Evolutionary conservation across 2,113 vertebrate genomes (phyloP).

Genomic region (Leucoraja erinaceus): DNA sequence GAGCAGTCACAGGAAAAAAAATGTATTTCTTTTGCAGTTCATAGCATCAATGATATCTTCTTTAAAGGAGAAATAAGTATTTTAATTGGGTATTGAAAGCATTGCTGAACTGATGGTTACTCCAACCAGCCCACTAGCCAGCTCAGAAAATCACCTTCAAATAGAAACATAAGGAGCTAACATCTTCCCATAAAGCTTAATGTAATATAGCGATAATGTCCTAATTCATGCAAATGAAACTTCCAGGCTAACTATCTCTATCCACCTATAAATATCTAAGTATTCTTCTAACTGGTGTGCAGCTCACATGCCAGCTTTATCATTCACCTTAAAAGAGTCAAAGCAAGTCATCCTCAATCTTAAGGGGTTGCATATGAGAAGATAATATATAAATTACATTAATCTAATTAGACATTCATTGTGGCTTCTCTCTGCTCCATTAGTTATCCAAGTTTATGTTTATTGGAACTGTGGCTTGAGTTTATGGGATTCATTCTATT

Average conservation of each 20-base stretch:
- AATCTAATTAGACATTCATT: background rate
- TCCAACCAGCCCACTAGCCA: background rate
- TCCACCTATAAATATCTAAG: too few species aligned
- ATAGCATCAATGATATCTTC: background rate
- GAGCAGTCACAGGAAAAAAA: background rate
- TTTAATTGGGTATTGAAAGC: background rate
- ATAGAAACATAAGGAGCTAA: background rate
- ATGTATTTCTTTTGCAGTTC: background rate
- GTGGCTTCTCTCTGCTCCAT: background rate
- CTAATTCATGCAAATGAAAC: background rate
- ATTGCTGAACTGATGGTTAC: background rate
- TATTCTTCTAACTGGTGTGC: too few species aligned
- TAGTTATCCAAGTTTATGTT: background rate
- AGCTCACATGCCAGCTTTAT: too few species aligned
- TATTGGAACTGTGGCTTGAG: background rate
- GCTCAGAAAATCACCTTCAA: background rate
- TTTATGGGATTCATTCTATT: background rate
- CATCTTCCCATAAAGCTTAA: background rate
- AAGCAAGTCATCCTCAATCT: too few species aligned
- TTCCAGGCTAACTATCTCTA: background rate
- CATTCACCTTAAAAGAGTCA: too few species aligned
- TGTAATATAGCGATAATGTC: background rate
- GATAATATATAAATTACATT: background rate
- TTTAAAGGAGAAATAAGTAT: background rate
- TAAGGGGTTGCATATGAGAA: too few species aligned